Evolutionary conservation across 2,888 invertebrate species (phyloP), one percentile per base, ranked within the genome.

Genomic region (Ornithoptera priamus): DNA sequence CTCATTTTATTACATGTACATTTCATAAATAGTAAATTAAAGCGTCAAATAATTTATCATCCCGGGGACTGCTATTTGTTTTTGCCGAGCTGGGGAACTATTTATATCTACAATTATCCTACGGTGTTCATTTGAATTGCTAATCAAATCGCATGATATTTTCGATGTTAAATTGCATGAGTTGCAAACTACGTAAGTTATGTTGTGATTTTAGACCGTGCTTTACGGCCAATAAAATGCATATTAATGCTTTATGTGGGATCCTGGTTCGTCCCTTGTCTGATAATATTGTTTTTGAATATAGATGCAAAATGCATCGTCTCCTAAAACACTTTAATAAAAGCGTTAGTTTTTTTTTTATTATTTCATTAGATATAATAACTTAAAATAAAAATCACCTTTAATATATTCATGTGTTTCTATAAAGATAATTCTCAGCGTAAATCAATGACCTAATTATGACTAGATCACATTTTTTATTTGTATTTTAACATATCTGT

Each of bases 211-310:
- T 73, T 76, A 70, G 70, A 69, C 71, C 71, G 69, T 73, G 72
- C 70, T 75, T 78, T 78, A 77, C 73, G 75, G 73, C 71, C 74
- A 74, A 72, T 78, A 77, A 77, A 77, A 74, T 74, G 74, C 72
- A 76, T 73, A 74, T 74, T 74, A 76, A 75, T 74, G 73, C 72
- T 72, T 72, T 71, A 75, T 72, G 68, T 70, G 72, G 71, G 73
- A 73, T 74, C 72, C 72, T 69, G 68, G 72, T 72, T 72, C 72
- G 30, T 58, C 58, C 22, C 42, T n/a, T 57, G 24, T n/a, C n/a
- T 67, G 63, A 50, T 63, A 53, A 63, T 30, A 53, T 53, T 53
- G 42, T 46, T 46, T 46, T 24, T 57, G 46, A 46, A 57, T 24
- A 17, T 62, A 24, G 22, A 4, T 10, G 10, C 46, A 46, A 30